Evolutionary conservation across 2,888 invertebrate genomes (phyloP), one percentile per base, ranked within the genome.

Genomic region (Athrips mouffetella): DNA sequence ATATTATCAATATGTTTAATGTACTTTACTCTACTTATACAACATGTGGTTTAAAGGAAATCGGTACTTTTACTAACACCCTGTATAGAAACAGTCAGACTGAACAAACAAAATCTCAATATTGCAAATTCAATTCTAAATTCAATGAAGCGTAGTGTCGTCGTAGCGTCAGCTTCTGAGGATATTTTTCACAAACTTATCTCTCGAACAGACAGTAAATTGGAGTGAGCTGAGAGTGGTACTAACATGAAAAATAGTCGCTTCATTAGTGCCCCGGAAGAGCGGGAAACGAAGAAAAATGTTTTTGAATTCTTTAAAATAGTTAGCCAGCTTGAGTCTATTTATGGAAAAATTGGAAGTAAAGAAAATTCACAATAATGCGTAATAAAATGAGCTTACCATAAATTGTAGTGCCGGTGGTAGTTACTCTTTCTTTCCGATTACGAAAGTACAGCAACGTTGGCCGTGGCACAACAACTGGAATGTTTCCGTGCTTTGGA

Each of bases 221-320:
- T 48, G 41, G 41, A 31, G 11, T n/a, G 41, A 30, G 16, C 18
- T 29, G 29, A 30, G 31, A 35, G 18, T 41, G 11, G 18, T 31
- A n/a, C n/a, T n/a, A 27, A 42, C 41, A 25, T 29, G 47, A 41
- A 48, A 48, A 40, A 41, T 48, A 25, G 33, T 41, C 31, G 41
- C 41, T 33, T 48, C 47, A 41, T 48, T 48, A 48, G 47, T 42
- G 41, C 41, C 18, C 7, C n/a, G 7, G 21, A n/a, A 29, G 10
- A 30, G 11, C 20, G 21, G 11, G 21, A 37, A 37, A 37, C 37
- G 37, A 37, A 37, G 37, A 37, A 37, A 37, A 37, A 37, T 37
- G 21, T 21, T 37, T 5, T n/a, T 10, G 37, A 37, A 20, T 20
- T 20, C 37, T 37, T 37, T 20, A 4, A 37, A 37, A 37, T 37